Evolutionary conservation across 2,797 vertebrate genomes (phyloP), one percentile per base, ranked within the genome.

Genomic region (Rhodeus uyekii): DNA sequence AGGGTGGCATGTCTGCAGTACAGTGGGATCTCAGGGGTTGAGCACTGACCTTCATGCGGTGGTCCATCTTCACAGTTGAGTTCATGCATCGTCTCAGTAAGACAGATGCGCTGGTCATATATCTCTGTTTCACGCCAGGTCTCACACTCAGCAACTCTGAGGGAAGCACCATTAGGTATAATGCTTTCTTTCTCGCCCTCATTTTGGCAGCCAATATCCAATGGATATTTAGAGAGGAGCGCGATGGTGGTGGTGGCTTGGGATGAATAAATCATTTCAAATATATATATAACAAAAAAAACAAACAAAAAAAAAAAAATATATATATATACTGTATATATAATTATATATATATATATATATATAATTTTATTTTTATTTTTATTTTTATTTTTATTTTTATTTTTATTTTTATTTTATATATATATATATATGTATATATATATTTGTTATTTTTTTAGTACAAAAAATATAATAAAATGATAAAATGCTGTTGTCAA

Each of bases 161-260:
- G 90, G 85, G 78, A 90, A 86, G 90, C 90, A 83, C 92, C 92
- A 93, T 93, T 93, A 94, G 91, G 86, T 91, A 86, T 91, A 90
- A 92, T 92, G 86, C 84, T 86, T 86, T 68, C 84, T 83, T 76
- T 36, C 63, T 60, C 14, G 24, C 19, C 44, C 68, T 71, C n/a
- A 29, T 64, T 83, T 86, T 82, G 75, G 82, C 76, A 78, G 36
- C 63, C 46, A 84, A 85, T 88, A 88, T 89, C 87, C 69, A 78
- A 81, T 88, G 84, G 87, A 87, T 89, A 90, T 91, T 90, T 90
- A 87, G 86, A 91, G 88, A 83, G 81, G 88, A 88, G 61, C 55
- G 88, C 50, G 77, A 36, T 3, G 27, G 50, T 80, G 38, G 38
- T 18, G 7, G 69, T 39, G 58, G 24, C 50, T 36, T 38, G 39